These are phyloP conservation scores for Byasa hedistus DNA, from an alignment of 2,888 invertebrate species.

Conservation along the genomic window DNA sequence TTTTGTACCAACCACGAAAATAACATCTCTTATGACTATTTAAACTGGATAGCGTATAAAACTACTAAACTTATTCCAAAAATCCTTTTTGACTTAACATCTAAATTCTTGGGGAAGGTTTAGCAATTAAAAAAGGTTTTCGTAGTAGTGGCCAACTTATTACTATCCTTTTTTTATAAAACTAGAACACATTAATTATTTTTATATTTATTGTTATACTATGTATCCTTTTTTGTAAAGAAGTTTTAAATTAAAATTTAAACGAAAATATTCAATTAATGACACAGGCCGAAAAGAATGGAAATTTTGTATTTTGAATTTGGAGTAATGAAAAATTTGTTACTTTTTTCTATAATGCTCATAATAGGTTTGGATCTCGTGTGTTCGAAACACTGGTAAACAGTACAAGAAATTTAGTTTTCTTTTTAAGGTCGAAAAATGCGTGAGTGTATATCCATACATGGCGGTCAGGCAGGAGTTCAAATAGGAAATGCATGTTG, in stretches of 20 bases:
- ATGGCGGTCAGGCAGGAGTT: conserved; percentile 81
- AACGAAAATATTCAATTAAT: background rate
- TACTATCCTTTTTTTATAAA: no score
- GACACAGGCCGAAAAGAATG: background rate
- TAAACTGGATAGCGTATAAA: no score
- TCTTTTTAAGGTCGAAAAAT: conserved; percentile 39
- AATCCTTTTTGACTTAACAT: no score
- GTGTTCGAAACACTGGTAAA: conserved; percentile 2
- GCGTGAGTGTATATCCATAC: conserved; percentile 76
- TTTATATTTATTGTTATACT: background rate
- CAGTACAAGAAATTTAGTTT: conserved; percentile 17
- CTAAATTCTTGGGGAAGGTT: no score
- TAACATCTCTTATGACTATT: no score
- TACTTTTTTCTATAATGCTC: conserved; percentile 10
- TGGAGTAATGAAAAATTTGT: background rate
- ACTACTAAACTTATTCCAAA: no score
- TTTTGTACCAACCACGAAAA: no score
- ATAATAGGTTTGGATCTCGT: conserved; percentile 15
- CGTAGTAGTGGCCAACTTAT: no score
- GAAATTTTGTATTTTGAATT: background rate
- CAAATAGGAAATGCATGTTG: conserved; percentile 93
- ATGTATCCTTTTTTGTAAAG: background rate
- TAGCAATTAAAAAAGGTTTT: no score
- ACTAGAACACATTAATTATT: no score
- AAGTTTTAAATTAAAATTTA: background rate